Evolutionary conservation across 2,113 vertebrate genomes (phyloP).

Genomic region (Pedetes capensis): DNA sequence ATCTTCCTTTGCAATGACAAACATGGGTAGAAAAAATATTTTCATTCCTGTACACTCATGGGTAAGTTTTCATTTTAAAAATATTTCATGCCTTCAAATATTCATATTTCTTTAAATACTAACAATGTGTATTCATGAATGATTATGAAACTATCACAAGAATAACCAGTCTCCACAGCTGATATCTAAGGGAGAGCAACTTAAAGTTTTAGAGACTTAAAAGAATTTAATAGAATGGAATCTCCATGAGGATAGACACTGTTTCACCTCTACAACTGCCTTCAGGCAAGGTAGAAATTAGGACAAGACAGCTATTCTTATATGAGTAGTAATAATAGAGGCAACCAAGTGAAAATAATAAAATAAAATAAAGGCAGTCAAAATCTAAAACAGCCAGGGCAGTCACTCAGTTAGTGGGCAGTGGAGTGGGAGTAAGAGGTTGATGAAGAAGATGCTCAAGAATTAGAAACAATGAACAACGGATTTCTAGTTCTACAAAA

Average conservation of each 20-base stretch:
- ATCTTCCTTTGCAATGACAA: conserved; percentile 3
- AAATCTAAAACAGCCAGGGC: neutral
- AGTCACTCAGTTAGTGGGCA: neutral
- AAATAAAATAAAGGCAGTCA: neutral
- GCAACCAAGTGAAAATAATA: neutral
- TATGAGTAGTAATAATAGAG: neutral
- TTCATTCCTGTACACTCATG: neutral
- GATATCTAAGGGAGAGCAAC: neutral
- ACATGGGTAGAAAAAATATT: neutral
- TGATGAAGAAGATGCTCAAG: neutral
- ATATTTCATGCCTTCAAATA: neutral
- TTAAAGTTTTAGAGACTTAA: neutral
- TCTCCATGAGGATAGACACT: neutral
- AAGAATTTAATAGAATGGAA: neutral
- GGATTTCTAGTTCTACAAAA: neutral
- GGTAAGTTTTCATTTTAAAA: neutral
- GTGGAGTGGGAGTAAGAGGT: accelerated
- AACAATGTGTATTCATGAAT: neutral
- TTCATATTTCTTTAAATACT: neutral
- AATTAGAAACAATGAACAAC: neutral
- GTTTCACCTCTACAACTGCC: neutral
- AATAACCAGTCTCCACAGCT: neutral
- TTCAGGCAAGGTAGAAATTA: neutral
- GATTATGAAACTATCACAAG: neutral
- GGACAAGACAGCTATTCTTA: neutral